Percentiles rank a stretch among this genome's conserved stretches.
Conservation (phyloP, 2,797 vertebrate genomes). For the Apogon talboti region DNA sequence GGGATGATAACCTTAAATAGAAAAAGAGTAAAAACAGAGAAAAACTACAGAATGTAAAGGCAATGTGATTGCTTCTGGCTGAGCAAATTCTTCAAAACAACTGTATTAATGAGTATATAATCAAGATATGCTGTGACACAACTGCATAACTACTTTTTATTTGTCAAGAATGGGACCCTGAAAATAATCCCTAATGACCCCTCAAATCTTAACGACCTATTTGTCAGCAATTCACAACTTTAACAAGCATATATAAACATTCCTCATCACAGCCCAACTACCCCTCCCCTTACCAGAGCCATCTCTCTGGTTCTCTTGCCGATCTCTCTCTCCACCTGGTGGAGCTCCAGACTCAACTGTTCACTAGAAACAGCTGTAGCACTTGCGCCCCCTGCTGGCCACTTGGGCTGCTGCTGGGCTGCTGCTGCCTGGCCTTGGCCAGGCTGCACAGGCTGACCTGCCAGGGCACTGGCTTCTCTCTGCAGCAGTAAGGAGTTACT, state of each 20-base stretch:
- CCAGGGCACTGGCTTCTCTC: slow-evolving; percentile 89
- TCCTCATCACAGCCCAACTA: background rate
- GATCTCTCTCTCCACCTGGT: slow-evolving; percentile 98
- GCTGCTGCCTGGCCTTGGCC: slow-evolving; percentile 66
- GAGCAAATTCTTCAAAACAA: too few species aligned
- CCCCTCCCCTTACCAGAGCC: slow-evolving; percentile 87
- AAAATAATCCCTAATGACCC: background rate
- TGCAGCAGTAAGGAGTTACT: slow-evolving; percentile 93
- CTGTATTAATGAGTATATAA: too few species aligned
- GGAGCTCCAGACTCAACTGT: slow-evolving; percentile 95
- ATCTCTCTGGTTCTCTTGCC: slow-evolving; percentile 96
- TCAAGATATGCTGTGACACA: too few species aligned
- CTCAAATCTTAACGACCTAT: background rate
- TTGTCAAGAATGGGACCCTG: too few species aligned
- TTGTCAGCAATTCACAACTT: background rate
- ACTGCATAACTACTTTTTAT: too few species aligned
- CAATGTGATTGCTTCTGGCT: too few species aligned
- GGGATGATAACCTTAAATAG: too few species aligned
- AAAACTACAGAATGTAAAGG: too few species aligned
- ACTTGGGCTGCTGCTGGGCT: slow-evolving; percentile 80
- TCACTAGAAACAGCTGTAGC: slow-evolving; percentile 89
- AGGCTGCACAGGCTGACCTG: slow-evolving; percentile 83
- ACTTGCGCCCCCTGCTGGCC: slow-evolving; percentile 86
- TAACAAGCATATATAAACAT: background rate
- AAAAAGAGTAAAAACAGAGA: too few species aligned